Evolutionary conservation across 2,113 vertebrate species (phyloP).

Genomic region (mouse (Mus musculus)): DNA sequence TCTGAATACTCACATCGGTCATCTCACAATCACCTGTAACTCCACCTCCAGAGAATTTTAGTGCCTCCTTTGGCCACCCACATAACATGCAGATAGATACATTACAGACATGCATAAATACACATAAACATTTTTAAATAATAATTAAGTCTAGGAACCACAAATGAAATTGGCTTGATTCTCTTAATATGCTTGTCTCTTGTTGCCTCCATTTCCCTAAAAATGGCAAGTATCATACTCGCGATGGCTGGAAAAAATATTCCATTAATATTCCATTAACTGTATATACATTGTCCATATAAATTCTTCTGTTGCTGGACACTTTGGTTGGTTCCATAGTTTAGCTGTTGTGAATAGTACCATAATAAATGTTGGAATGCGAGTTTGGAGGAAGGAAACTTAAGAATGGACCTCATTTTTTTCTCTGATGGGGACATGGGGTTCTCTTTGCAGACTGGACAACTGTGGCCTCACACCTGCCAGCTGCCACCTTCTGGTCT

Average conservation of each 20-base stretch:
- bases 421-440: not conserved
- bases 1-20: too few relatives aligned
- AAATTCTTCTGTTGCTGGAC: not conserved
- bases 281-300: too few relatives aligned
- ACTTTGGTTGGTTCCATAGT: not conserved
- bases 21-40: not conserved
- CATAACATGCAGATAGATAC: not conserved
- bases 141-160: not conserved
- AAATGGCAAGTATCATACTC: not conserved
- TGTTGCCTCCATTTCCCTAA: not conserved
- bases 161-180: not conserved
- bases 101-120: not conserved
- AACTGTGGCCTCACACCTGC: not conserved
- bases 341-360: too few relatives aligned
- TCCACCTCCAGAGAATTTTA: too few relatives aligned
- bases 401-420: not conserved
- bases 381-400: not conserved
- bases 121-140: not conserved
- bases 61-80: too few relatives aligned
- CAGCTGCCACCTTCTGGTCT: conserved; percentile 27
- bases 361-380: too few relatives aligned
- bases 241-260: not conserved
- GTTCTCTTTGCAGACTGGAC: conserved; percentile 53
- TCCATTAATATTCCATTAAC: not conserved
- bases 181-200: not conserved